Evolutionary conservation across 1,140 invertebrate species (phyloP), one percentile per base, ranked within the genome.

Genomic region (Gonioctena quinquepunctata): DNA sequence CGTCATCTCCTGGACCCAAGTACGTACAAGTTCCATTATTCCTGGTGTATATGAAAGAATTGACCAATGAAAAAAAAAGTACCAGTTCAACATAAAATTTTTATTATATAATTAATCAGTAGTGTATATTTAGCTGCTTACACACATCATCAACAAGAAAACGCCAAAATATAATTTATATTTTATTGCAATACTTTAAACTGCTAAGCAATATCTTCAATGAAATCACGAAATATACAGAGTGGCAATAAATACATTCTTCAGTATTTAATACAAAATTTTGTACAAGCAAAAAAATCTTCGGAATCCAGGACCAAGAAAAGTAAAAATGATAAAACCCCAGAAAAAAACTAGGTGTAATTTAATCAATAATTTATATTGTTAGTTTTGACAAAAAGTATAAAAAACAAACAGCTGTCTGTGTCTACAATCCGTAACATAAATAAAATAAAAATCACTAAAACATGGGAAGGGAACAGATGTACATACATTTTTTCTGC

Each of bases 101-200:
- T 66, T 54, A 42, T 54, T 66, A 25, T 54, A 27, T 28, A 19
- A 56, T 3, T 42, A 6, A 54, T 54, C 52, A 54, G 52, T 54
- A 18, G 18, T 66, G 21, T 56, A 66, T 66, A 52, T 28, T 54
- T 8, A 66, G 33, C 63, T 66, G 48, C 61, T 52, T 66, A 66
- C n/a, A 61, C 61, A 63, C n/a, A 54, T 56, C 16, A 26, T 54
- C 42, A 66, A 66, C 63, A 66, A 66, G 63, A 66, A 66, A 66
- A 66, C 63, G 33, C 63, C 19, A 67, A 48, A 67, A 59, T 59
- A 60, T 67, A 67, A 59, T 60, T 67, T 60, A 69, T 64, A 63
- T 54, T 69, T 74, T 75, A 75, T 75, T 75, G 73, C 73, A 68
- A 64, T 75, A 75, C 64, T 75, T 74, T 69, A n/a, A 70, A 66